A percentile compares a stretch with the other conserved stretches of the same genome.
phyloP scores from a whole-genome alignment of 2,888 invertebrate genomes.

The Pharmacophagus antenor region DNA sequence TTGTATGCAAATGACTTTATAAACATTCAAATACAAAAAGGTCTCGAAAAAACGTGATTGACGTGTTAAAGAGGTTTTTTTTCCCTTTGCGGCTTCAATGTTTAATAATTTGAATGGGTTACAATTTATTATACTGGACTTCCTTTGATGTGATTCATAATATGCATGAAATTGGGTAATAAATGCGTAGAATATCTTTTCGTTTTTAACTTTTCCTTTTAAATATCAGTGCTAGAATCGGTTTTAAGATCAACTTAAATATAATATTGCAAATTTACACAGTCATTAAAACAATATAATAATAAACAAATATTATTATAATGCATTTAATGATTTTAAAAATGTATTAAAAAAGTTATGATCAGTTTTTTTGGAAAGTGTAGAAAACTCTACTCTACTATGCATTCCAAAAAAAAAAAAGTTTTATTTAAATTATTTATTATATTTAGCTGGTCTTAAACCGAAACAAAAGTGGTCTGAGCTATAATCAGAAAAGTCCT shows the following conservation, averaged over 20 bases:
- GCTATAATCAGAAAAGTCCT: no score
- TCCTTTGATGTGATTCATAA: conserved; percentile 20
- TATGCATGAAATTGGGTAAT: conserved; percentile 25
- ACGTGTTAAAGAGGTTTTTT: conserved; percentile 47
- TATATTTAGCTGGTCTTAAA: no score
- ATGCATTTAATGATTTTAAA: no score
- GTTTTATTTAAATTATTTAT: no score
- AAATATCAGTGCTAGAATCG: background rate
- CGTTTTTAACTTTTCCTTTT: background rate
- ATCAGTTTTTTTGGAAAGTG: no score
- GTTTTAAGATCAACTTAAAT: background rate
- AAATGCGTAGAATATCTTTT: background rate
- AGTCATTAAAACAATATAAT: no score
- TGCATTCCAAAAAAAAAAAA: no score
- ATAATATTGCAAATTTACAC: no score
- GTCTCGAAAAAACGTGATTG: conserved; percentile 44
- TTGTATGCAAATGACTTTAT: conserved; percentile 69
- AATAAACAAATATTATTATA: no score
- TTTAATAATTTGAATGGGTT: conserved; percentile 29
- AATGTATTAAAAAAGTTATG: no score
- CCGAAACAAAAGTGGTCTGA: no score
- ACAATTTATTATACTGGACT: conserved; percentile 19
- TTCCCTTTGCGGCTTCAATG: conserved; percentile 35
- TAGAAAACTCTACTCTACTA: no score
- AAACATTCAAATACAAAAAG: conserved; percentile 54